These are phyloP conservation scores for Aegotheles bennettii DNA, from an alignment of 2,113 vertebrate species.

Conservation along the genomic window DNA sequence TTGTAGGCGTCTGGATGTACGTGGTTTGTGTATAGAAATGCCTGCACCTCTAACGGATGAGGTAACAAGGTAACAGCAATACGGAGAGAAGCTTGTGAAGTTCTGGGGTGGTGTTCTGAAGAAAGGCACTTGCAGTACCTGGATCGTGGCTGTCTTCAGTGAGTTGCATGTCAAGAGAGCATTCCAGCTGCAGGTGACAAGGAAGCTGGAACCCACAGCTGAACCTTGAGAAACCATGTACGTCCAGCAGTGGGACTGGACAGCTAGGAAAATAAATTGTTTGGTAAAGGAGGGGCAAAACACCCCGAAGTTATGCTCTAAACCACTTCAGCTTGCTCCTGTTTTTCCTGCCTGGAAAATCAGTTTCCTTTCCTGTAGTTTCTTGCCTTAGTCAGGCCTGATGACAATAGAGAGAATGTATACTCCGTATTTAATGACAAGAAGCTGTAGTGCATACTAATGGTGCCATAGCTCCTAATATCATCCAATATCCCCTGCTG, in stretches of 20 bases:
- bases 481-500: constrained; percentile 62
- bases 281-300: background rate
- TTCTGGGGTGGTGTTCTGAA: background rate
- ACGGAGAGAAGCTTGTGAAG: fast-evolving
- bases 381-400: background rate
- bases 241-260: background rate
- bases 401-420: constrained; percentile 30
- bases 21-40: background rate
- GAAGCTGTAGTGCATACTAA: constrained; percentile 55
- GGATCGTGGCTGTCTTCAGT: background rate
- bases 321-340: background rate
- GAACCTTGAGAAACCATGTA: background rate
- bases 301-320: background rate
- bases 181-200: background rate
- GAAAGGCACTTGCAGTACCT: background rate
- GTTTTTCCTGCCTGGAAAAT: background rate
- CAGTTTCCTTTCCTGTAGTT: background rate
- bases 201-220: background rate
- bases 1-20: background rate
- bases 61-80: background rate
- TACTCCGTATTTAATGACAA: background rate
- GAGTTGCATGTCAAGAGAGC: background rate
- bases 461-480: constrained; percentile 56
- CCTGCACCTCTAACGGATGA: background rate
- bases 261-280: background rate